These are phyloP conservation scores for Jacana jacana DNA, from an alignment of 2,113 vertebrate species.

Conservation along the genomic window DNA sequence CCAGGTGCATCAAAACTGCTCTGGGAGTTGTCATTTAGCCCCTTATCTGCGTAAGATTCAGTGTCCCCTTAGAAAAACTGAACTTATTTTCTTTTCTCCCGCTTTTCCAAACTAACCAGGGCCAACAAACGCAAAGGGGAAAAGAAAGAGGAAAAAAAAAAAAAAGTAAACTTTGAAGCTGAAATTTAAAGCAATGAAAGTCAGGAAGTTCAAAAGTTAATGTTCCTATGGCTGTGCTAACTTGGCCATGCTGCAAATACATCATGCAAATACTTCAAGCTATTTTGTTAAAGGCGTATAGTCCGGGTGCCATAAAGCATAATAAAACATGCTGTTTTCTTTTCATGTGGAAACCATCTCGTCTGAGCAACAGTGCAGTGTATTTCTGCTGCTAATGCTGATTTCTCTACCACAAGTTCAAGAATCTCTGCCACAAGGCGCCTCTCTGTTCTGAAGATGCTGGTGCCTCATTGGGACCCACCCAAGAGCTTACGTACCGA, in stretches of 20 bases:
- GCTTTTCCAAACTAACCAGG: constrained; percentile 37
- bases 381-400: not conserved
- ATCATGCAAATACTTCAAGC: constrained; percentile 46
- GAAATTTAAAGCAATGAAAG: constrained; percentile 57
- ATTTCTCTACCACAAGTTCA: not conserved
- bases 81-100: constrained; percentile 25
- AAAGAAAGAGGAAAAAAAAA: not conserved
- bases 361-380: not conserved
- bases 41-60: not conserved
- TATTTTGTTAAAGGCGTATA: constrained; percentile 49
- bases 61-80: not conserved
- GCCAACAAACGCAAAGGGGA: constrained; percentile 47
- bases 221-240: constrained; percentile 49
- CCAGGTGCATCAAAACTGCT: not conserved
- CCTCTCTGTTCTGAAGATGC: not conserved
- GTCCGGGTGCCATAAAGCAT: not conserved
- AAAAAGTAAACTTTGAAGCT: constrained; percentile 55
- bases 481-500: not conserved
- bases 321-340: constrained; percentile 34
- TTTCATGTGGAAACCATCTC: constrained; percentile 20
- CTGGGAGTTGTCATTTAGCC: not conserved
- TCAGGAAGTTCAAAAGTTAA: constrained; percentile 72
- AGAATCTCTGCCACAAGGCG: not conserved
- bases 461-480: not conserved
- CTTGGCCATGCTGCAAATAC: constrained; percentile 61